Conservation (phyloP, 2,888 invertebrate species). For the Nebria brevicollis region DNA sequence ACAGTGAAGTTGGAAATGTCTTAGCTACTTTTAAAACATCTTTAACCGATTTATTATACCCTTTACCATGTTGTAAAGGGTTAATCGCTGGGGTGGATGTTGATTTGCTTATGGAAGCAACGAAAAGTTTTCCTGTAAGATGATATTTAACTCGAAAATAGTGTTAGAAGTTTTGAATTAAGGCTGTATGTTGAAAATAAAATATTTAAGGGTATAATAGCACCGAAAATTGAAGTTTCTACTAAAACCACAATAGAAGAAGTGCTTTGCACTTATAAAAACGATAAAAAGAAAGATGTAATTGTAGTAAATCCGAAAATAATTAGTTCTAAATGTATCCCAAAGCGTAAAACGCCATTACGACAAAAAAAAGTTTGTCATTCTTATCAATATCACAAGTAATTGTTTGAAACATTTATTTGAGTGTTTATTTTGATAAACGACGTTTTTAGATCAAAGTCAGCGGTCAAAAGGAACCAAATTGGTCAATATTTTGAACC, state of each 20-base stretch:
- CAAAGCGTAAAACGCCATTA: slow-evolving; percentile 43
- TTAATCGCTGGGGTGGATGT: slow-evolving; percentile 69
- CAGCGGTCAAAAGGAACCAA: neutral
- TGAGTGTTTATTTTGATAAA: neutral
- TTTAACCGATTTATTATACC: slow-evolving; percentile 73
- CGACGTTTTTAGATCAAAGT: neutral
- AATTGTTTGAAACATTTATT: slow-evolving; percentile 8
- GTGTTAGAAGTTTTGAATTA: neutral
- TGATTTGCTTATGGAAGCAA: slow-evolving; percentile 75
- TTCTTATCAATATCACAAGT: slow-evolving; percentile 62
- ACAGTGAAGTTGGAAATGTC: slow-evolving; percentile 63
- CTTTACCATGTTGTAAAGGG: slow-evolving; percentile 66
- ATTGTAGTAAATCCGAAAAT: slow-evolving; percentile 62
- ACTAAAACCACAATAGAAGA: slow-evolving; percentile 76
- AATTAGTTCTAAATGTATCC: slow-evolving; percentile 57
- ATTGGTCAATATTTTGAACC: neutral
- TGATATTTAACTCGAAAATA: slow-evolving; percentile 11
- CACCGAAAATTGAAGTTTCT: slow-evolving; percentile 77
- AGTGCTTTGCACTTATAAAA: slow-evolving; percentile 57
- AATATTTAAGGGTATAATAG: slow-evolving; percentile 70
- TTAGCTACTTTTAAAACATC: slow-evolving; percentile 74
- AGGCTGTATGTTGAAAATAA: neutral
- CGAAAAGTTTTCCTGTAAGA: slow-evolving; percentile 73
- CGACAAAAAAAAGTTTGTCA: slow-evolving; percentile 67
- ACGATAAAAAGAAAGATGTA: slow-evolving; percentile 50